Conservation (phyloP, 2,797 vertebrate genomes). For the Setipinna tenuifilis region DNA sequence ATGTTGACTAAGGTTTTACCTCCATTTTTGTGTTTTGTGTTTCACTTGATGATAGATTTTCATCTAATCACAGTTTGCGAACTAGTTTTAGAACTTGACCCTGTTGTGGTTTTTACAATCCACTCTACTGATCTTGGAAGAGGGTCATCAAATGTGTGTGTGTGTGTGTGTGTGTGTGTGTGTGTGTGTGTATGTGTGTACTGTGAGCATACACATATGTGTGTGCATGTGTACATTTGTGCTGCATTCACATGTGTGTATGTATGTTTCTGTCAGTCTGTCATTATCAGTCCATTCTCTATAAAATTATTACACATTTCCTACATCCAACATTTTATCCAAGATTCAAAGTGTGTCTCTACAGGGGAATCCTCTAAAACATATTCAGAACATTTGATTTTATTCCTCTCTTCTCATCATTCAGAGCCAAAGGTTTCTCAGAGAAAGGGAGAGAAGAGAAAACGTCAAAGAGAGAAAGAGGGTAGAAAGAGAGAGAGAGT, state of each 20-base stretch:
- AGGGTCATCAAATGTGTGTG: neutral
- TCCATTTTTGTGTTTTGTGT: no score
- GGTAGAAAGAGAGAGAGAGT: no score
- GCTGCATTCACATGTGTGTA: no score
- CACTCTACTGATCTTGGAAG: neutral
- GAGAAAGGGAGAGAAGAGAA: slow-evolving; percentile 6
- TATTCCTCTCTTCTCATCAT: slow-evolving; percentile 11
- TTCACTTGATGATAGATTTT: no score
- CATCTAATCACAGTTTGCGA: no score
- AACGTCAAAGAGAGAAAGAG: slow-evolving; percentile 2
- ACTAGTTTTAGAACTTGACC: no score
- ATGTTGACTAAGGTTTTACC: no score
- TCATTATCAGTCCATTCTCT: neutral
- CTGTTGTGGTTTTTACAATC: neutral
- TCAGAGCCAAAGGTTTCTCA: slow-evolving; percentile 20
- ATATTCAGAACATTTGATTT: slow-evolving; percentile 22
- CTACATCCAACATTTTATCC: neutral
- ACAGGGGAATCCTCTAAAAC: neutral
- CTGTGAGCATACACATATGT: neutral
- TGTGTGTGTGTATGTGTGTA: neutral
- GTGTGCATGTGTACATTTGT: neutral
- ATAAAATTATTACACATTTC: neutral
- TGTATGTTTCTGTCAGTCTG: neutral
- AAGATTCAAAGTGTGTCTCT: neutral
- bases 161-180: neutral